phyloP scores from a whole-genome alignment of 2,888 invertebrate species.

The Baronia brevicornis region DNA sequence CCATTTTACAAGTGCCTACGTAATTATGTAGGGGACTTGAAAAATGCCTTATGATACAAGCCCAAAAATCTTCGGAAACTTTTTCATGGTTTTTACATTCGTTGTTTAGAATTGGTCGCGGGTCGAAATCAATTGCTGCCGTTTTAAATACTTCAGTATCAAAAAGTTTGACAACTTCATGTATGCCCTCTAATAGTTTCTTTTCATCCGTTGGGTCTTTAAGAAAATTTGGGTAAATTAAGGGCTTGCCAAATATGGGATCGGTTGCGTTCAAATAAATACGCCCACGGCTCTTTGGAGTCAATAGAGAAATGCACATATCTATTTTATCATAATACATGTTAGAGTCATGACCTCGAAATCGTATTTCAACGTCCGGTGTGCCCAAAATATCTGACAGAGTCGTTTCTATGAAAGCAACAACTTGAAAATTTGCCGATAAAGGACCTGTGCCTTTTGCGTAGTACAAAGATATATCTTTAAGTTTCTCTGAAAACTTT shows the following conservation, averaged over 20 bases:
- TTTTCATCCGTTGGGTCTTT: slow-evolving; percentile 52
- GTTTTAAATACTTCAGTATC: slow-evolving; percentile 62
- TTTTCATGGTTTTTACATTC: slow-evolving; percentile 54
- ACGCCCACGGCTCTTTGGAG: slow-evolving; percentile 62
- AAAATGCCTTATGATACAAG: slow-evolving; percentile 63
- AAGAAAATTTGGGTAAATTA: slow-evolving; percentile 62
- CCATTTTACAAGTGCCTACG: slow-evolving; percentile 68
- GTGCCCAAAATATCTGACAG: slow-evolving; percentile 55
- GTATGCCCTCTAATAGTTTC: slow-evolving; percentile 58
- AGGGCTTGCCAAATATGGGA: slow-evolving; percentile 51
- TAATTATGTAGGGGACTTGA: slow-evolving; percentile 63
- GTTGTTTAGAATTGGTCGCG: slow-evolving; percentile 52
- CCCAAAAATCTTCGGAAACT: slow-evolving; percentile 61
- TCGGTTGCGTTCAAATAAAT: slow-evolving; percentile 55
- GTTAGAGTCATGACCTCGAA: slow-evolving; percentile 62
- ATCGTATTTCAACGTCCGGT: slow-evolving; percentile 62
- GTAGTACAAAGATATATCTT: slow-evolving; percentile 59
- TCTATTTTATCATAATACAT: slow-evolving; percentile 67
- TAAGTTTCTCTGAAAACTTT: slow-evolving; percentile 55
- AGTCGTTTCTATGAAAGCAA: slow-evolving; percentile 55
- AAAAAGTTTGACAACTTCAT: slow-evolving; percentile 56
- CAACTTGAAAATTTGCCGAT: slow-evolving; percentile 63
- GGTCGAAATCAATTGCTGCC: slow-evolving; percentile 58
- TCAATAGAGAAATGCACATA: slow-evolving; percentile 56
- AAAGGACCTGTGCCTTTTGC: slow-evolving; percentile 56